phyloP scores from a whole-genome alignment of 2,888 invertebrate species.

The Zhuqinia jingwanae region DNA sequence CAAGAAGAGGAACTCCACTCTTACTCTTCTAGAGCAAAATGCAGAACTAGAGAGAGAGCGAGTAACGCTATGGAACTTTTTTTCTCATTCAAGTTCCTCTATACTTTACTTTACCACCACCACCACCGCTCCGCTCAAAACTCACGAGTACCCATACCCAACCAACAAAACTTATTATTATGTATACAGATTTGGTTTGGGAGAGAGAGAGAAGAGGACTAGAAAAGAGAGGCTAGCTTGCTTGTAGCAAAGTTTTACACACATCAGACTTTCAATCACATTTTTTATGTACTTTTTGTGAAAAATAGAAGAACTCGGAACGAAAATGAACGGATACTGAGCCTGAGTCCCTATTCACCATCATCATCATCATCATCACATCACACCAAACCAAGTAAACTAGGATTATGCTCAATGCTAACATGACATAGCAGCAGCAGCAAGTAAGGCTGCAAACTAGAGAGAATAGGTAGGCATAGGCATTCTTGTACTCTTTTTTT shows the following conservation, averaged over 20 bases:
- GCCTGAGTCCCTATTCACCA: constrained; percentile 7
- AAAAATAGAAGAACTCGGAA: constrained; percentile 2
- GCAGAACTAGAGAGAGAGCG: not conserved
- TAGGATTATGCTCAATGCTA: no score
- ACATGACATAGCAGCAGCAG: no score
- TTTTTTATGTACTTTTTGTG: constrained; percentile 34
- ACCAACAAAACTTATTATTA: not conserved
- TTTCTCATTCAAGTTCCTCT: constrained; percentile 21
- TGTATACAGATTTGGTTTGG: no score
- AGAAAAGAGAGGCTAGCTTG: no score
- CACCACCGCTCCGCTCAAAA: not conserved
- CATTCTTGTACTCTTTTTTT: no score
- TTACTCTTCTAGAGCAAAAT: not conserved
- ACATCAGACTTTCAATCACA: constrained; percentile 35
- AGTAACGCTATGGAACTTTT: constrained; percentile 4
- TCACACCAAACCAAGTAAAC: no score
- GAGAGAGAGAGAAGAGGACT: not conserved
- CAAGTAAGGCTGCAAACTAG: no score
- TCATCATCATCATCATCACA: not conserved
- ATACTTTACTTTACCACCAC: not conserved
- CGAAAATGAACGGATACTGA: constrained; percentile 20
- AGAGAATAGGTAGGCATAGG: no score
- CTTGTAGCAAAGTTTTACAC: not conserved
- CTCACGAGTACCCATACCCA: not conserved
- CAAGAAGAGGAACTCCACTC: not conserved